Evolutionary conservation across 2,797 vertebrate species (phyloP).

Genomic region (Galaxias olidus): DNA sequence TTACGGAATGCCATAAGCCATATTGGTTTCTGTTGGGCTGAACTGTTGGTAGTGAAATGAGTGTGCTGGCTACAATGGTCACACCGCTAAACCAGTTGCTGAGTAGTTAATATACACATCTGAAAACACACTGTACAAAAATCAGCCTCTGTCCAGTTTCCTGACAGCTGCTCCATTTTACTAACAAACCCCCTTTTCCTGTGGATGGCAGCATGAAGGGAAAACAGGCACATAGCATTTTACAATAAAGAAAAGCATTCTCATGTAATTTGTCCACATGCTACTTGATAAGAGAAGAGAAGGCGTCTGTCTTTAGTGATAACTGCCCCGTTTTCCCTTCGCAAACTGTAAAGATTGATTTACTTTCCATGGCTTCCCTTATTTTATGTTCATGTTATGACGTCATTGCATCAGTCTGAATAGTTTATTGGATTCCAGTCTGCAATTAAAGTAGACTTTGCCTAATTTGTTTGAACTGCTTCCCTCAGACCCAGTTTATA

Average conservation of each 20-base stretch:
- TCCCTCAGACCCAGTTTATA: not conserved
- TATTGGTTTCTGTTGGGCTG: too few relatives aligned
- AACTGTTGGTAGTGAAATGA: too few relatives aligned
- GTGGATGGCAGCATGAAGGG: not conserved
- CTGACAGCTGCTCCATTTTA: not conserved
- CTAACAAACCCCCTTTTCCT: not conserved
- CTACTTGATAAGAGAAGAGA: not conserved
- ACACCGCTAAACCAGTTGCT: too few relatives aligned
- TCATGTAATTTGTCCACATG: not conserved
- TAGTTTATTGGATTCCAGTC: not conserved
- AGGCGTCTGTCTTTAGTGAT: not conserved
- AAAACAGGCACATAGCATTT: not conserved
- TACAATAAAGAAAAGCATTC: not conserved
- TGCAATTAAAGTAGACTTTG: not conserved
- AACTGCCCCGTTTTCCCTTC: not conserved
- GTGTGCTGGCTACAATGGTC: too few relatives aligned
- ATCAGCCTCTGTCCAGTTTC: not conserved
- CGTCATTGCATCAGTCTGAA: not conserved
- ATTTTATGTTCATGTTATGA: constrained; percentile 2
- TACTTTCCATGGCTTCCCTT: not conserved
- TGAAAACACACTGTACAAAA: too few relatives aligned
- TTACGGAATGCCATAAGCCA: too few relatives aligned
- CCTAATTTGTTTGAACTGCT: not conserved
- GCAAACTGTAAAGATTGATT: not conserved
- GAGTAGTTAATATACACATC: too few relatives aligned